Evolutionary conservation across 2,888 invertebrate species (phyloP).

Genomic region (Pasiphila rectangulata): DNA sequence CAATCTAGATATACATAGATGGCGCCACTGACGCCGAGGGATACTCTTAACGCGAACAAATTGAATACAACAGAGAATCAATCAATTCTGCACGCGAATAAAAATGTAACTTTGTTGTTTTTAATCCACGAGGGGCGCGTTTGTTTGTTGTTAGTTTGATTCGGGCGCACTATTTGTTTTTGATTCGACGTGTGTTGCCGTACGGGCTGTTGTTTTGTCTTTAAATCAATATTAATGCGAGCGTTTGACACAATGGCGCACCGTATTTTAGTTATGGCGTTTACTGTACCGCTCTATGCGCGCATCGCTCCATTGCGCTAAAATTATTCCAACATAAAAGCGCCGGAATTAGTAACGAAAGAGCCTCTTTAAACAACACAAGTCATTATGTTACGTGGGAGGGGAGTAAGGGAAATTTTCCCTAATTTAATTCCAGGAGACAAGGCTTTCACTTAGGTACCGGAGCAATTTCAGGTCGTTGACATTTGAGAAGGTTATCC

Average conservation of each 20-base stretch:
- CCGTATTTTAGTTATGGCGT: conserved; percentile 20
- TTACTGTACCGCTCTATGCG: conserved; percentile 3
- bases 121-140: conserved; percentile 17
- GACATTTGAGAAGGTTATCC: conserved; percentile 52
- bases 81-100: conserved; percentile 24
- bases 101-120: conserved; percentile 24
- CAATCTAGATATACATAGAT: too few species aligned
- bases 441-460: conserved; percentile 43
- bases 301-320: conserved; percentile 11
- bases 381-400: conserved; percentile 43
- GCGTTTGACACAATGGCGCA: conserved; percentile 19
- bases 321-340: conserved; percentile 16
- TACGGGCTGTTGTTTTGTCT: conserved; percentile 18
- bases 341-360: conserved; percentile 24
- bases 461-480: conserved; percentile 41
- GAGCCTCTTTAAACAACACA: conserved; percentile 44
- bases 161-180: conserved; percentile 24
- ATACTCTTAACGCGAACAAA: conserved; percentile 36
- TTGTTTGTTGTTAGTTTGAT: conserved; percentile 29
- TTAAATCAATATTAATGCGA: conserved; percentile 24
- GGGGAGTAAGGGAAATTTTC: conserved; percentile 43
- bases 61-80: conserved; percentile 30
- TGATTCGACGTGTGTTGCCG: conserved; percentile 15
- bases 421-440: conserved; percentile 57
- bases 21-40: too few species aligned